A percentile compares a stretch with the other conserved stretches of the same genome.
These are phyloP conservation scores for Podarcis raffonei DNA, from an alignment of 2,113 vertebrate species.

Conservation along the genomic window DNA sequence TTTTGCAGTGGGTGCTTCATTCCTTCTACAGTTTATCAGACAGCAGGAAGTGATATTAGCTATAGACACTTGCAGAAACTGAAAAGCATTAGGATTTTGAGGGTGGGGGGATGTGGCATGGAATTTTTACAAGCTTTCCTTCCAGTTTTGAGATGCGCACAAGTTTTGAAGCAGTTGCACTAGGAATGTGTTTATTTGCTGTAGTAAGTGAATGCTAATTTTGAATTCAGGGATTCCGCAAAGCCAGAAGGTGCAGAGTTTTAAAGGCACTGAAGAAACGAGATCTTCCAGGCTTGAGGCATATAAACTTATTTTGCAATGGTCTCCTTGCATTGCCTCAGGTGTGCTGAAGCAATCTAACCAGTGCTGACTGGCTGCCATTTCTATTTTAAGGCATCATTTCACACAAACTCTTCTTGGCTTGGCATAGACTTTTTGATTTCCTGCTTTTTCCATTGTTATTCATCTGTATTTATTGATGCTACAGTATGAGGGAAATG, in stretches of 20 bases:
- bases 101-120: slow-evolving; percentile 26
- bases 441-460: slow-evolving; percentile 59
- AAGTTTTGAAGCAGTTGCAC: slow-evolving; percentile 78
- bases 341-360: slow-evolving; percentile 69
- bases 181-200: slow-evolving; percentile 76
- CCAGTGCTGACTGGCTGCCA: slow-evolving; percentile 63
- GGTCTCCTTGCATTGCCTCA: slow-evolving; percentile 69
- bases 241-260: slow-evolving; percentile 68
- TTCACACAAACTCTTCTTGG: slow-evolving; percentile 64
- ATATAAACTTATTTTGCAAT: slow-evolving; percentile 66
- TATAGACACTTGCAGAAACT: slow-evolving; percentile 68
- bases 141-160: slow-evolving; percentile 71
- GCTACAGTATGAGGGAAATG: slow-evolving; percentile 53
- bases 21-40: slow-evolving; percentile 74
- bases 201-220: slow-evolving; percentile 76
- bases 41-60: slow-evolving; percentile 42
- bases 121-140: slow-evolving; percentile 63
- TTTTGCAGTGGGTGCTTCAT: slow-evolving; percentile 76
- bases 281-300: slow-evolving; percentile 70
- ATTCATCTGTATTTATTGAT: slow-evolving; percentile 54
- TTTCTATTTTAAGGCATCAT: slow-evolving; percentile 61
- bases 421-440: slow-evolving; percentile 61
- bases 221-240: slow-evolving; percentile 81
- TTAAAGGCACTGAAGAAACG: slow-evolving; percentile 74
- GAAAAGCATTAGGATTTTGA: slow-evolving; percentile 48